A percentile compares a stretch with the other conserved stretches of the same genome.
phyloP scores from a whole-genome alignment of 2,113 vertebrate species.

The Dipodomys merriami region DNA sequence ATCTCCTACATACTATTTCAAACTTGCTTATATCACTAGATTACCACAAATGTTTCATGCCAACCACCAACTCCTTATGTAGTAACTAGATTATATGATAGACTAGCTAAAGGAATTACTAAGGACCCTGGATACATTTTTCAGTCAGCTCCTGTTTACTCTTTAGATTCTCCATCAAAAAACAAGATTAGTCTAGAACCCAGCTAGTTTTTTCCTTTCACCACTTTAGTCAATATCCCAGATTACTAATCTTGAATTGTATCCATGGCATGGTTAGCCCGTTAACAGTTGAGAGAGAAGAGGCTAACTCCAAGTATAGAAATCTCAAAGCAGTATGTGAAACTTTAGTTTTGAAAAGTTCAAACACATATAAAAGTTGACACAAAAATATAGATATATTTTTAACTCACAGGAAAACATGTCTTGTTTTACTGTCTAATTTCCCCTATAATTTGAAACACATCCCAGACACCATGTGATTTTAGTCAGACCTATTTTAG shows the following conservation, averaged over 20 bases:
- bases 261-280: background rate
- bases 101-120: background rate
- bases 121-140: background rate
- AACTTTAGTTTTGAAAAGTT: constrained; percentile 44
- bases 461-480: background rate
- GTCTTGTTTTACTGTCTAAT: background rate
- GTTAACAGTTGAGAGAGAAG: background rate
- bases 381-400: background rate
- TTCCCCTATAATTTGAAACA: background rate
- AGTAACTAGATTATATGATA: background rate
- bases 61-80: background rate
- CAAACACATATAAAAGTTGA: background rate
- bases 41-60: background rate
- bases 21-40: background rate
- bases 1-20: background rate
- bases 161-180: background rate
- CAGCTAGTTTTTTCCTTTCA: background rate
- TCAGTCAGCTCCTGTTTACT: background rate
- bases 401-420: background rate
- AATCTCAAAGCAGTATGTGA: background rate
- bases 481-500: background rate
- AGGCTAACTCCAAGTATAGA: background rate
- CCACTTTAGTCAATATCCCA: background rate
- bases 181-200: background rate
- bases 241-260: background rate